phyloP scores from a whole-genome alignment of 2,797 vertebrate genomes.

The Rhynchotus rufescens region DNA sequence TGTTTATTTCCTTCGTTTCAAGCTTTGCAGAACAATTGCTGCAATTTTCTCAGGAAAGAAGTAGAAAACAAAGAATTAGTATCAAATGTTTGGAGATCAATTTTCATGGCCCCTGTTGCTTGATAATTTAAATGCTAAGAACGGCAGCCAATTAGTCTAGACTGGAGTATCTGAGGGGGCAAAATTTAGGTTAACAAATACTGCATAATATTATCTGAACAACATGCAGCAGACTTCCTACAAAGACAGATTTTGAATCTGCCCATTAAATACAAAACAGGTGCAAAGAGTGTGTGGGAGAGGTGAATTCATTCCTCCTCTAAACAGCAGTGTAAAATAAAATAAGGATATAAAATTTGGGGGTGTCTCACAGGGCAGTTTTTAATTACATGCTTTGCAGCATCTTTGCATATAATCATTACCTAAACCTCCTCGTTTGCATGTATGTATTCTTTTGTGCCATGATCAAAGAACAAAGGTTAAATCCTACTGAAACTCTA shows the following conservation, averaged over 20 bases:
- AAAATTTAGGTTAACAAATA: constrained; percentile 66
- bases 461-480: constrained; percentile 70
- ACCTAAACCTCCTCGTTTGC: constrained; percentile 63
- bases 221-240: constrained; percentile 22
- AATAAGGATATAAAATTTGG: constrained; percentile 58
- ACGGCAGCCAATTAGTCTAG: constrained; percentile 58
- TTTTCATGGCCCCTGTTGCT: constrained; percentile 21
- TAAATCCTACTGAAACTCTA: constrained; percentile 61
- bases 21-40: constrained; percentile 31
- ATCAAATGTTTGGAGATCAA: constrained; percentile 10
- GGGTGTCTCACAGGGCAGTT: constrained; percentile 56
- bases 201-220: constrained; percentile 51
- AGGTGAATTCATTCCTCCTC: constrained; percentile 53
- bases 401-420: constrained; percentile 65
- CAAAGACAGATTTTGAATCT: constrained; percentile 28
- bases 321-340: constrained; percentile 59
- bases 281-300: constrained; percentile 29
- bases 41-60: constrained; percentile 25
- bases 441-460: constrained; percentile 49
- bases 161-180: constrained; percentile 46
- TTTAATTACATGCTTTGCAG: constrained; percentile 68
- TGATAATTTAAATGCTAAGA: constrained; percentile 63
- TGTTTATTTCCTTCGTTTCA: background rate
- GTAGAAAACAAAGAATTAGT: constrained; percentile 45
- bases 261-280: constrained; percentile 29